Conservation (phyloP, 2,797 vertebrate species). For the Parauchenoglanis punctatus region DNA sequence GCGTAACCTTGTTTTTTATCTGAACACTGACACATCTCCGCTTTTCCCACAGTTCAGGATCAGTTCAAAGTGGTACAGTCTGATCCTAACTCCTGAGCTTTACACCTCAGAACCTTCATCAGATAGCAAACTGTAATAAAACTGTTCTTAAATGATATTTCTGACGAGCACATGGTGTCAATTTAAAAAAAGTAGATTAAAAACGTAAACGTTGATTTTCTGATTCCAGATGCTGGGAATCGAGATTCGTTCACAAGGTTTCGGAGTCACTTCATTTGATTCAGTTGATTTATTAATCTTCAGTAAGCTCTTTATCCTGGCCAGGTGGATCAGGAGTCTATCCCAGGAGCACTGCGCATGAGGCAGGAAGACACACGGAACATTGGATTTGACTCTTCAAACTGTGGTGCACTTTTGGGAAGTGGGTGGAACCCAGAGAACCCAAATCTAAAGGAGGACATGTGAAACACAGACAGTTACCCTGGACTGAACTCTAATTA, state of each 20-base stretch:
- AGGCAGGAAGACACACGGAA: background rate
- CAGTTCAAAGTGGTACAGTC: background rate
- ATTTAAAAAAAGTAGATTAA: background rate
- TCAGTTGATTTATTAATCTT: background rate
- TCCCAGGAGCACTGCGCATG: background rate
- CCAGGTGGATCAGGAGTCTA: background rate
- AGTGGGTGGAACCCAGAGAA: background rate
- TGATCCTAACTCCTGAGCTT: background rate
- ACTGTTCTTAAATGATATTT: background rate
- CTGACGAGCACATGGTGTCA: background rate
- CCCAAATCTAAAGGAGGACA: background rate
- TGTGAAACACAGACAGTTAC: background rate
- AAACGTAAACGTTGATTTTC: background rate
- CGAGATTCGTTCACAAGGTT: background rate
- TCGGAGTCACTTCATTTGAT: background rate
- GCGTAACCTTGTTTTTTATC: constrained; percentile 46
- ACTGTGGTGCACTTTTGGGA: background rate
- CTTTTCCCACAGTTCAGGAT: constrained; percentile 10
- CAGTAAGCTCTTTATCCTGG: background rate
- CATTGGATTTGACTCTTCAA: background rate
- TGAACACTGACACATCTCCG: constrained; percentile 15
- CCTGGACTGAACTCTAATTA: background rate
- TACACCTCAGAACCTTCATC: background rate
- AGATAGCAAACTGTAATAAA: background rate
- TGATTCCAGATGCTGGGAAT: background rate